Percentiles rank a stretch among this genome's conserved stretches.
Conservation (phyloP, 1,140 invertebrate genomes). For the Drosophila ogumai region DNA sequence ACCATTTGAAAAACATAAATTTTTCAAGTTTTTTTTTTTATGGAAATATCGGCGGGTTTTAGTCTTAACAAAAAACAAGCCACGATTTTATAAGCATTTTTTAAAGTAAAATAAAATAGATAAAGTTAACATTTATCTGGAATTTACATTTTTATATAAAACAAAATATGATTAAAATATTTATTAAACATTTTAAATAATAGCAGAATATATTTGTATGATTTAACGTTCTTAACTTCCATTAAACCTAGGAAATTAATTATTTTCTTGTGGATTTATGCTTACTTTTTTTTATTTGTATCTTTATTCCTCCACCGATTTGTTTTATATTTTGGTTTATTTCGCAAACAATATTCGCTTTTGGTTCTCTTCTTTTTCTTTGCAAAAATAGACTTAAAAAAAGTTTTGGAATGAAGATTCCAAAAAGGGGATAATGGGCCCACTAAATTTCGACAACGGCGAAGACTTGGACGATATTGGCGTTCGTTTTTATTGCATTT, state of each 20-base stretch:
- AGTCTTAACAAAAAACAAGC: not conserved
- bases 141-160: too few species aligned
- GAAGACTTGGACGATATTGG: conserved; percentile 11
- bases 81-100: not conserved
- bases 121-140: too few species aligned
- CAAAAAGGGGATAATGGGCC: conserved; percentile 44
- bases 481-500: conserved; percentile 73
- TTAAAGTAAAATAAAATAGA: not conserved
- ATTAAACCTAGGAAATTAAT: not conserved
- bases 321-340: not conserved
- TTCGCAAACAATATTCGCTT: not conserved
- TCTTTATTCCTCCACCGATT: not conserved
- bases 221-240: too few species aligned
- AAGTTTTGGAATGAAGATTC: conserved; percentile 14
- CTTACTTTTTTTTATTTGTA: not conserved
- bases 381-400: not conserved
- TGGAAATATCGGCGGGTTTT: not conserved
- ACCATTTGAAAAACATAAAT: not conserved
- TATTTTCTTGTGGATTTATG: not conserved
- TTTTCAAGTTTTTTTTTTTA: not conserved
- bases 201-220: too few species aligned
- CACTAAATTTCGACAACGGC: conserved; percentile 53
- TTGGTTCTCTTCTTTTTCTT: not conserved
- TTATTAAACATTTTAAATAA: too few species aligned
- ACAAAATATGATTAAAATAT: too few species aligned